Percentiles rank a stretch among this genome's conserved stretches.
Conservation (phyloP, 2,888 invertebrate genomes). For the Coelogynopora nodosa region DNA sequence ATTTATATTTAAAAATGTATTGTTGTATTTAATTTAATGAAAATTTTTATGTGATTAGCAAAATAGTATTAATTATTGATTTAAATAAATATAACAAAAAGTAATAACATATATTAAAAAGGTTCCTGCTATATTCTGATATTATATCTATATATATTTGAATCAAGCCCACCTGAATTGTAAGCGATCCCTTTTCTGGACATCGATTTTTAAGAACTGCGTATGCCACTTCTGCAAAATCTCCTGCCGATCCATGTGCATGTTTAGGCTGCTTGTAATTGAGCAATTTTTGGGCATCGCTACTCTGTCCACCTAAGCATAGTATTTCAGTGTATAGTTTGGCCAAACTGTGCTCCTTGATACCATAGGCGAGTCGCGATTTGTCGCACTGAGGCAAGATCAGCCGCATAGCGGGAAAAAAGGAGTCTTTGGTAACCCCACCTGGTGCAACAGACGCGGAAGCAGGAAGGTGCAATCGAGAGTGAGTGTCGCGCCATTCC, state of each 20-base stretch:
- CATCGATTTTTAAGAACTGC: conserved; percentile 67
- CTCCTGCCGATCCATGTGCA: conserved; percentile 63
- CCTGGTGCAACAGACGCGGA: conserved; percentile 46
- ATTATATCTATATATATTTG: no score
- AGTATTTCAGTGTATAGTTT: conserved; percentile 72
- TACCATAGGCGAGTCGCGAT: conserved; percentile 75
- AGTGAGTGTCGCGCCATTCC: conserved; percentile 58
- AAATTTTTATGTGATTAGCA: no score
- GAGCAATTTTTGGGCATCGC: conserved; percentile 65
- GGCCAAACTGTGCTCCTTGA: conserved; percentile 75
- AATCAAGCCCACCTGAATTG: conserved; percentile 51
- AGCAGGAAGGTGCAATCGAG: background rate
- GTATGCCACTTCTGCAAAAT: conserved; percentile 78
- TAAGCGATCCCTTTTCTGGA: conserved; percentile 65
- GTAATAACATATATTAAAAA: no score
- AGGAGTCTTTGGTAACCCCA: conserved; percentile 64
- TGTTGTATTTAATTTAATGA: no score
- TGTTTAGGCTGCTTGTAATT: conserved; percentile 64
- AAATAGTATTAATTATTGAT: no score
- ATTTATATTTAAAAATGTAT: no score
- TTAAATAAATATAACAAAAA: no score
- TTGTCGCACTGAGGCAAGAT: conserved; percentile 76
- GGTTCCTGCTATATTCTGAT: no score
- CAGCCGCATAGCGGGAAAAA: conserved; percentile 74
- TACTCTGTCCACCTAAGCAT: conserved; percentile 70